Conservation (phyloP, 2,113 vertebrate species). For the Cercopithecus mona region DNA sequence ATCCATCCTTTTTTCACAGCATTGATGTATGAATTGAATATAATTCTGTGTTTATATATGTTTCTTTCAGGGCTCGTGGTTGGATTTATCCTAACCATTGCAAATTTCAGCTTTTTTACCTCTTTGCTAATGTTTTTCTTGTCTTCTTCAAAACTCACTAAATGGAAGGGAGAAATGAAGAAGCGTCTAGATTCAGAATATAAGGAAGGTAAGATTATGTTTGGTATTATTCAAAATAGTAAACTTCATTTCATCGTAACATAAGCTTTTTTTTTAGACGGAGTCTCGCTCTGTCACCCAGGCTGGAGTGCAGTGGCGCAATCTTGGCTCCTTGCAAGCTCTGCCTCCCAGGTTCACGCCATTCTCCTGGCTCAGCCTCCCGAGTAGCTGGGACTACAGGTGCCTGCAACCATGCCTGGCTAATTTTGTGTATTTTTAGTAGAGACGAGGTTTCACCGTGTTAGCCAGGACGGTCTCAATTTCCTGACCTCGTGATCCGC, state of each 20-base stretch:
- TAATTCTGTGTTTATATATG: conserved; percentile 48
- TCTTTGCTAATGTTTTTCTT: conserved; percentile 93
- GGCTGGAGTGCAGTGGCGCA: too few species aligned
- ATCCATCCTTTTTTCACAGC: conserved; percentile 11
- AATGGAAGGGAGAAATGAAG: conserved; percentile 92
- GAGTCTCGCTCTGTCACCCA: too few species aligned
- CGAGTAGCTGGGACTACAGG: too few species aligned
- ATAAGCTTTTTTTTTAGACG: not conserved
- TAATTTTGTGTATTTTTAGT: too few species aligned
- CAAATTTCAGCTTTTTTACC: conserved; percentile 96
- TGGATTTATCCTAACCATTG: conserved; percentile 94
- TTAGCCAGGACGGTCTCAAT: too few species aligned
- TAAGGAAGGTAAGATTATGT: conserved; percentile 92
- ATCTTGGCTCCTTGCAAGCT: too few species aligned
- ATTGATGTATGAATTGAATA: not conserved
- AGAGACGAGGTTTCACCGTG: too few species aligned
- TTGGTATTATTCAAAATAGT: not conserved
- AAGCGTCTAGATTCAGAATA: conserved; percentile 94
- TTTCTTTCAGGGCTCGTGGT: conserved; percentile 90
- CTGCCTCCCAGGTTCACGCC: too few species aligned
- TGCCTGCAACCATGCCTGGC: too few species aligned
- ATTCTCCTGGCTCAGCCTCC: too few species aligned
- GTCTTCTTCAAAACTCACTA: conserved; percentile 95
- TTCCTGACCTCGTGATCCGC: too few species aligned
- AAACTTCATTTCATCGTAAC: not conserved